Evolutionary conservation across 2,888 invertebrate genomes (phyloP).

Genomic region (Caenorhabditis virilis): DNA sequence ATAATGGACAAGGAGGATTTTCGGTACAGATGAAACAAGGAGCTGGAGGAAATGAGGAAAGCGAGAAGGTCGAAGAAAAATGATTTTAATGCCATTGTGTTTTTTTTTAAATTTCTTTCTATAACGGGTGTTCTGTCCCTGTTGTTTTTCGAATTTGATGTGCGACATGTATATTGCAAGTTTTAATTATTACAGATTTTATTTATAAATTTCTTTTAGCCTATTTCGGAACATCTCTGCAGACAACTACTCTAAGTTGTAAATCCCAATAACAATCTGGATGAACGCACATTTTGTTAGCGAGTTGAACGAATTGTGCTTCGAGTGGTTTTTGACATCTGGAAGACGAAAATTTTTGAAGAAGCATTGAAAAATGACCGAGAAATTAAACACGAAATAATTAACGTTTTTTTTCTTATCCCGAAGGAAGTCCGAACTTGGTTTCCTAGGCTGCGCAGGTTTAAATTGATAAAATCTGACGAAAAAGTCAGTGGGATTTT

Average conservation of each 20-base stretch:
- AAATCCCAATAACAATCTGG: constrained; percentile 35
- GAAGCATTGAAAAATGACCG: not conserved
- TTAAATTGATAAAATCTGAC: not conserved
- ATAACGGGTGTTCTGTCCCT: not conserved
- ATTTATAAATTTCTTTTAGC: not conserved
- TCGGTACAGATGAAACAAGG: constrained; percentile 57
- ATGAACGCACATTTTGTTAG: constrained; percentile 31
- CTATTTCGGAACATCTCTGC: not conserved
- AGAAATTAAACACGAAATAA: no score
- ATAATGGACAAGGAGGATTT: constrained; percentile 60
- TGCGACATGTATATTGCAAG: not conserved
- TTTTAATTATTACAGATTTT: not conserved
- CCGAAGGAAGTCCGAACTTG: no score
- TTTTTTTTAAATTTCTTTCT: not conserved
- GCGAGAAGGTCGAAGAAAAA: not conserved
- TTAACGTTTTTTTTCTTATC: no score
- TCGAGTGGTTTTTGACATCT: constrained; percentile 33
- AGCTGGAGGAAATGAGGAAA: not conserved
- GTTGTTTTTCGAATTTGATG: not conserved
- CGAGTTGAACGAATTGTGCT: constrained; percentile 20
- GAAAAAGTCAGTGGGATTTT: no score
- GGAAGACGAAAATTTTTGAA: constrained; percentile 1
- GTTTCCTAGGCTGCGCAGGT: not conserved
- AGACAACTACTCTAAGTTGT: constrained; percentile 17
- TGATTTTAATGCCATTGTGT: not conserved